Evolutionary conservation across 2,888 invertebrate genomes (phyloP).

Genomic region (Caenorhabditis angaria): DNA sequence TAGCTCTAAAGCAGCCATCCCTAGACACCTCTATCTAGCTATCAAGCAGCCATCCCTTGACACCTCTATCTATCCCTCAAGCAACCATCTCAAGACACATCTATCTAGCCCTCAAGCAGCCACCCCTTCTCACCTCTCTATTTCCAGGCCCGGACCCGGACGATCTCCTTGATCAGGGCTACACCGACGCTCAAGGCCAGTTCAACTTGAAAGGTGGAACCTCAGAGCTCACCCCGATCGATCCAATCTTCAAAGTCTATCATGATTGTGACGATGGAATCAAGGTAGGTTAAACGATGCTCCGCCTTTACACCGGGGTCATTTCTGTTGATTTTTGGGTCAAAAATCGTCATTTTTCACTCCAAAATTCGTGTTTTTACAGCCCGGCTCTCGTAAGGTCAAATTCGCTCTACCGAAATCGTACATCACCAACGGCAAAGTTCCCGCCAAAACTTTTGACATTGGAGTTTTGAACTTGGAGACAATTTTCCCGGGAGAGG

Average conservation of each 20-base stretch:
- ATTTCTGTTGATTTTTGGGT: not conserved
- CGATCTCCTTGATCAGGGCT: conserved; percentile 52
- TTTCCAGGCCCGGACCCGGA: conserved; percentile 47
- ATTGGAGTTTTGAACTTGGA: conserved; percentile 41
- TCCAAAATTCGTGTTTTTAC: conserved; percentile 10
- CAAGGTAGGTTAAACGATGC: conserved; percentile 23
- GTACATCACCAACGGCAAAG: conserved; percentile 41
- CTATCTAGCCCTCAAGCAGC: too few species aligned
- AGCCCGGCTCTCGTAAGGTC: conserved; percentile 42
- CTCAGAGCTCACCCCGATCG: conserved; percentile 56
- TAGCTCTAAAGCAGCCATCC: too few species aligned
- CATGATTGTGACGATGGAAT: conserved; percentile 58
- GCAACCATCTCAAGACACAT: too few species aligned
- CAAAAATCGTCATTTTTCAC: too few species aligned
- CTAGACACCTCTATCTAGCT: too few species aligned
- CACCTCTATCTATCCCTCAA: too few species aligned
- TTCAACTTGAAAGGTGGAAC: conserved; percentile 46
- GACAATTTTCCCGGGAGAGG: conserved; percentile 41
- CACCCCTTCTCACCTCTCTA: too few species aligned
- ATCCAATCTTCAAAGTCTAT: conserved; percentile 54
- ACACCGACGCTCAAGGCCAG: conserved; percentile 50
- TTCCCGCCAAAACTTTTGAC: conserved; percentile 15
- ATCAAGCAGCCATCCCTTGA: too few species aligned
- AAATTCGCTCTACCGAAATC: conserved; percentile 41
- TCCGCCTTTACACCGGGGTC: too few species aligned